Percentiles rank a stretch among this genome's conserved stretches.
Conservation (phyloP, 2,888 invertebrate genomes). For the Dryococelus australis region DNA sequence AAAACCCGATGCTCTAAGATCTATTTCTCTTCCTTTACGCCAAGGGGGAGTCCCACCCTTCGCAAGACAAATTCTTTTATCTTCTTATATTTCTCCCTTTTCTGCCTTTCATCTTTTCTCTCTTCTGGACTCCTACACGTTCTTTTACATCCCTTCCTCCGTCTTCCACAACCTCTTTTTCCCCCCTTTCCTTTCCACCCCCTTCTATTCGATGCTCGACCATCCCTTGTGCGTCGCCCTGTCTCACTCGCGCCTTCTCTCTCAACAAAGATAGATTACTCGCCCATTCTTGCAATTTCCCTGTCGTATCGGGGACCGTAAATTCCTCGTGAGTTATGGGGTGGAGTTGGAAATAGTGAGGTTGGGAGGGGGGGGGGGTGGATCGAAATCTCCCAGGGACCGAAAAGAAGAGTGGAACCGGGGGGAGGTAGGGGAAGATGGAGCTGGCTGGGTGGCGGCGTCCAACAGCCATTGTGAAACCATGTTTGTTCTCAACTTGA, state of each 20-base stretch:
- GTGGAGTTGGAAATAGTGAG: slow-evolving; percentile 54
- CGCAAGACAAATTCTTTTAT: slow-evolving; percentile 39
- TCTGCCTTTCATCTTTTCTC: slow-evolving; percentile 1
- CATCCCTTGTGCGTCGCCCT: slow-evolving; percentile 33
- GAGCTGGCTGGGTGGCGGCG: slow-evolving; percentile 35
- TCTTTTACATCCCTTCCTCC: background rate
- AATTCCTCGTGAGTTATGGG: slow-evolving; percentile 86
- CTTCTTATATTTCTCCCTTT: slow-evolving; percentile 38
- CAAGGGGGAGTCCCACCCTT: background rate
- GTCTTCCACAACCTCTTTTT: slow-evolving; percentile 37
- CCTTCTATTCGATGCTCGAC: slow-evolving; percentile 35
- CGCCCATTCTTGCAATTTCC: slow-evolving; percentile 93
- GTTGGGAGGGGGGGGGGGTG: slow-evolving; percentile 38
- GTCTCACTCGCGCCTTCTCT: slow-evolving; percentile 40
- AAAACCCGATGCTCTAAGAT: background rate
- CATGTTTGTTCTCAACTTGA: slow-evolving; percentile 20
- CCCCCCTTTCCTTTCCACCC: slow-evolving; percentile 32
- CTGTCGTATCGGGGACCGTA: slow-evolving; percentile 91
- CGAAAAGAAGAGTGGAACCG: slow-evolving; percentile 31
- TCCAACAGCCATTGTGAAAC: background rate
- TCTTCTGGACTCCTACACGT: background rate
- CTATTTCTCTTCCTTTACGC: slow-evolving; percentile 25
- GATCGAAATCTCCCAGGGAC: slow-evolving; percentile 42
- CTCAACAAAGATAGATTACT: slow-evolving; percentile 77
- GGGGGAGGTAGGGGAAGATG: background rate